Base-by-base conservation (phyloP, 2,797 vertebrate genomes). In the Pempheris klunzingeri region DNA sequence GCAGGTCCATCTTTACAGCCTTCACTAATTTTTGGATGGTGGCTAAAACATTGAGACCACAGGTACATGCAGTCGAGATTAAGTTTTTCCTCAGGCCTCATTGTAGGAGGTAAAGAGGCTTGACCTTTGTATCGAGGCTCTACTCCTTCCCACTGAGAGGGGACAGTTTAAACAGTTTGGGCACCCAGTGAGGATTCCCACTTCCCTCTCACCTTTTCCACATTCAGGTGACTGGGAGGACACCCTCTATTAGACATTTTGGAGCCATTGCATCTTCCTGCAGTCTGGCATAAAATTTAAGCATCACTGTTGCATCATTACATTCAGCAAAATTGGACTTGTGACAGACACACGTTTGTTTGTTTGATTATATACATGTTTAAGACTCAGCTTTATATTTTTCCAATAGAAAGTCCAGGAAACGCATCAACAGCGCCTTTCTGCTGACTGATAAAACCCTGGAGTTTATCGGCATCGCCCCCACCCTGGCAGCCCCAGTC, bases 401-500 rank as follows among this genome's bases (percentile, higher is more conserved):
- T 26, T 36, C 24, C 76, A 63, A 58, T 7, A 99, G 98, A 20
- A 20, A 15, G 44, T 96, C 92, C 44, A 96, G 96, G 72, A 43
- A 87, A 28, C 96, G 98, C 57, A 97, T 99, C 91, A 99, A 97
- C 85, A 95, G 83, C 12, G 95, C 93, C 34, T 98, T 99, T 65
- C 62, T 92, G 80, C 90, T 99, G 38, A 92, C 94, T 17, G 97
- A 98, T 53, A 49, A 90, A 8, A 97, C 93, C 0, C 88, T 99
- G 90, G 96, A 99, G 90, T 99, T 99, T 57, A 5, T 96, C n/a
- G 96, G 94, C 26, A 94, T 99, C 84, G 0, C 44, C 0, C 94
- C 97, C 28, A 99, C 96, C 1, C 78, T 99, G 72, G 76, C 62
- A 0, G 1, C 94, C 11, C 95, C 94, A 1, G 75, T 88, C 22